Evolutionary conservation across 1,140 invertebrate species (phyloP), one percentile per base, ranked within the genome.

Genomic region (Grapholita molesta): DNA sequence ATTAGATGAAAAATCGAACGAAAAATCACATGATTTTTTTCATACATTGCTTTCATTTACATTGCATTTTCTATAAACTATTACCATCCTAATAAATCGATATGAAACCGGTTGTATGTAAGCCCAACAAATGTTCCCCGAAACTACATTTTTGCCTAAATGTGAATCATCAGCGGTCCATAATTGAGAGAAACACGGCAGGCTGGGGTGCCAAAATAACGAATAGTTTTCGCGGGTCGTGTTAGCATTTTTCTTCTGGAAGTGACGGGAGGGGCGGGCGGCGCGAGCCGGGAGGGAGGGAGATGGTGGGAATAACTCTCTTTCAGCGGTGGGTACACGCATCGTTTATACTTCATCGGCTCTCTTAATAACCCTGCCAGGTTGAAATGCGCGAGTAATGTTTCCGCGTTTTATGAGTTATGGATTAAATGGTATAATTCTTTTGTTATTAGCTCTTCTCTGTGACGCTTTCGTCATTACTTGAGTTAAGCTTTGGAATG

Each of bases 201-300:
- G 79, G 77, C 67, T 79, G 82, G 87, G 89, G 87, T 89, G 87
- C 89, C 87, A 89, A 91, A 91, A 89, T 91, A 89, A 91, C 89
- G 89, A 91, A 89, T 91, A 91, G 87, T 91, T 91, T 89, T 85
- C 82, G 87, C 83, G 87, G 84, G 89, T 87, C 84, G 87, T 90
- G 88, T 91, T 89, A 89, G 87, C 89, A 91, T 91, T 91, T 89
- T 91, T 91, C 89, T 91, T 91, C 87, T 89, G 89, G 72, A 83
- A 77, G 81, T 90, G 88, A 90, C 88, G 88, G 77, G 68, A 81
- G 75, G 77, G 80, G 71, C n/a, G n/a, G n/a, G n/a, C n/a, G 68
- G 69, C 65, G 69, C 25, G 42, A 18, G 70, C 32, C 72, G 67
- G 33, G 64, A 24, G 68, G 67, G 48, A 72, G 76, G 53, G 64